Base-by-base conservation (phyloP, 2,797 vertebrate species). In the Phalloptychus januarius region DNA sequence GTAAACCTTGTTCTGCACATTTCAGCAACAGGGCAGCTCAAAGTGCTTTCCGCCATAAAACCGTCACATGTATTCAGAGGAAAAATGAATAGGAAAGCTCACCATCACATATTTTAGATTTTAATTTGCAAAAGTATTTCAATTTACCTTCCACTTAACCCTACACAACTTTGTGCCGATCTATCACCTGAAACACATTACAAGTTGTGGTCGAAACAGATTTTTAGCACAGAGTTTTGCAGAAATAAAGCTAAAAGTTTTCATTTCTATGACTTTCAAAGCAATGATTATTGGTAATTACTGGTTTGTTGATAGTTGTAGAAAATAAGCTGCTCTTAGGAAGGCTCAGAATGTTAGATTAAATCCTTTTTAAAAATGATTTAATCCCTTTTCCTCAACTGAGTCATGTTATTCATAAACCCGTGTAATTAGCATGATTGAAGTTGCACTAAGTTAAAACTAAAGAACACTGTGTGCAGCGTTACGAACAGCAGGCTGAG, bases 381-480 rank as follows among this genome's bases (percentile, higher is more conserved):
- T 52, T 25, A 52, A 18, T 40, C 36, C 36, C 63, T 25, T 20
- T 63, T 63, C 2, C 7, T 63, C 61, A 8, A 36, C 33, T 10
- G 33, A 63, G 63, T 40, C 63, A 12, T 25, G 20, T 61, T 23
- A 25, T 67, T 40, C 20, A 69, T 69, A 12, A 13, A 42, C 38
- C 12, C 1, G 12, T 69, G n/a, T 44, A 69, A 69, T 70, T 45
- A n/a, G 13, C 42, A 44, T 28, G 42, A n/a, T 13, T n/a, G 12
- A 67, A 44, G 13, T 3, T n/a, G 40, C 13, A n/a, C 23, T 7
- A n/a, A 25, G 63, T 67, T 42, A 1, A 44, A 70, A 28, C 16
- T n/a, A 45, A 70, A 45, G 67, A 44, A 69, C 65, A 44, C 23
- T 7, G 40, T 69, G 23, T 70, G 67, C 67, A 70, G 67, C 40